Evolutionary conservation across 1,140 invertebrate genomes (phyloP).

Genomic region (Zaprionus gabonicus): DNA sequence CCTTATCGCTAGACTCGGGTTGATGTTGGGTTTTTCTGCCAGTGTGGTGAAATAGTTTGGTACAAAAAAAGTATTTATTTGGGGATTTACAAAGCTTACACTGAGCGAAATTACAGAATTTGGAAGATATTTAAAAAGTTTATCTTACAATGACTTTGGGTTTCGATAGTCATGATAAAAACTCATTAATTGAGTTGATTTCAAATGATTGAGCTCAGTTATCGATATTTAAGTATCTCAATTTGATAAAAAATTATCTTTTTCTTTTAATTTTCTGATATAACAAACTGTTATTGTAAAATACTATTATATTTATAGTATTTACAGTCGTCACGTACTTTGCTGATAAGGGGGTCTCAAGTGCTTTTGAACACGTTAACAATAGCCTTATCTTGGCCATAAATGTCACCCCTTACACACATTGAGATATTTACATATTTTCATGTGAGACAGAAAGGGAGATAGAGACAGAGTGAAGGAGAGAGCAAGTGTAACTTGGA

Average conservation of each 20-base stretch:
- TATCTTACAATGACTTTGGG: neutral
- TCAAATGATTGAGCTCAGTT: neutral
- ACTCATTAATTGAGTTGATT: neutral
- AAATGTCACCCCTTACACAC: conserved; percentile 17
- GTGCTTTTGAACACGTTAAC: conserved; percentile 18
- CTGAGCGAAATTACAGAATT: neutral
- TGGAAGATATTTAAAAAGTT: neutral
- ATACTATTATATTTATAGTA: conserved; percentile 9
- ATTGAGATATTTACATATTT: conserved; percentile 9
- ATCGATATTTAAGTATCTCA: neutral
- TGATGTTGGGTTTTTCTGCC: neutral
- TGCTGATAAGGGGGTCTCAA: conserved; percentile 8
- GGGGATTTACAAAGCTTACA: conserved; percentile 7
- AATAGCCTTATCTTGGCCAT: conserved; percentile 11
- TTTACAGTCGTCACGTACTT: conserved; percentile 17
- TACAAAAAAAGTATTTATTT: conserved; percentile 1
- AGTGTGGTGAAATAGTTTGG: conserved; percentile 22
- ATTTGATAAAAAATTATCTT: neutral
- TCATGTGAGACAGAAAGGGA: neutral
- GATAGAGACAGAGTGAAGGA: neutral
- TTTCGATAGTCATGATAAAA: neutral
- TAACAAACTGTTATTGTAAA: neutral
- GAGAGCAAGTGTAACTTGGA: neutral
- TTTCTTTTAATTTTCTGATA: neutral
- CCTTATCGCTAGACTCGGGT: conserved; percentile 21